Base-by-base conservation (phyloP, 2,113 vertebrate species). In the rabbit (Oryctolagus cuniculus) region DNA sequence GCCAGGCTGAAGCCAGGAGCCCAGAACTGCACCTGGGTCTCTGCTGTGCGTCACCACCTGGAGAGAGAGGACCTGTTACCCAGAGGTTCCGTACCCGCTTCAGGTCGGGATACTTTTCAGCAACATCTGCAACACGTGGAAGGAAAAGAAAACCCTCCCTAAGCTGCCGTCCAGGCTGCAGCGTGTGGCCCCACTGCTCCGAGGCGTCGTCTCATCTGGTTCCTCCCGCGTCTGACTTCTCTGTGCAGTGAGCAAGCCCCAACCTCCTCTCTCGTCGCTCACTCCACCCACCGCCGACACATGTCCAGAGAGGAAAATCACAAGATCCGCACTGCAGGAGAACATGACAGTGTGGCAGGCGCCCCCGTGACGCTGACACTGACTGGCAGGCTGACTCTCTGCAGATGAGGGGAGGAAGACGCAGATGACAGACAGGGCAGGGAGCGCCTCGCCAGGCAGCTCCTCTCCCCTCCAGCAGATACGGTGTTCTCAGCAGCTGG, bases 381-480 rank as follows among this genome's bases (percentile, higher is more conserved):
- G 87, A 6, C 69, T 36, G 31, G 82, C 27, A 63, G 67, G 31
- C 66, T 89, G 58, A 1, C 85, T 84, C 64, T 84, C 78, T 96
- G 80, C 70, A 93, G 85, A 73, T 89, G 87, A 97, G 74, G 63
- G 31, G 91, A 95, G 94, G 92, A 49, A 25, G 87, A 87, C 77
- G 75, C 73, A 67, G 84, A 90, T 80, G 55, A 51, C 24, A 75
- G 67, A 82, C 38, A 93, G 36, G 80, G 86, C 36, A 73, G 94
- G 15, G 53, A 96, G 74, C 72, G 0, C 22, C 67, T 72, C 77
- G 92, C 93, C 95, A 44, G 44, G 8, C 11, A 34, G 58, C 44
- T 78, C 67, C 53, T 87, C 97, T 92, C 95, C 83, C 27, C 15
- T 84, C n/a, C n/a, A n/a, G 19, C 12, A 36, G 44, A 74, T 92